A percentile compares a stretch with the other conserved stretches of the same genome.
These are phyloP conservation scores for Patiria miniata DNA, from an alignment of 35 echinoderm and acorn worm species.

Conservation along the genomic window DNA sequence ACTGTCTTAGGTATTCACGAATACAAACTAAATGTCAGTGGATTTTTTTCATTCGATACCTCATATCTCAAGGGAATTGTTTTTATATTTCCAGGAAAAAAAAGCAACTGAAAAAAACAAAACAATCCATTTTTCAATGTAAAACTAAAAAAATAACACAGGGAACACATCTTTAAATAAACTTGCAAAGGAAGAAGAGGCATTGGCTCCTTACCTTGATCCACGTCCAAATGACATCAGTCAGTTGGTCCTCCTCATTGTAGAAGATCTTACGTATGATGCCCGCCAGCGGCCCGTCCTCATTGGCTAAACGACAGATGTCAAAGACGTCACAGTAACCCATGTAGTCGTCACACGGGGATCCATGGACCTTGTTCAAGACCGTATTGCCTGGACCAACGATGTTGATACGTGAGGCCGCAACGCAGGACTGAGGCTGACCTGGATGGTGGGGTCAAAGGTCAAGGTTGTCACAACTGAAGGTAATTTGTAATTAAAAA, in stretches of 20 bases:
- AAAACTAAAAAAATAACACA: too few relatives aligned
- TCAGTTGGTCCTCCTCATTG: slow-evolving; percentile 62
- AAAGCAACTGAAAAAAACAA: too few relatives aligned
- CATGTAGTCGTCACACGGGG: slow-evolving; percentile 80
- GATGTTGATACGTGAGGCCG: slow-evolving; percentile 40
- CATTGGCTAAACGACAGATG: slow-evolving; percentile 62
- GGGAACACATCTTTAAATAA: too few relatives aligned
- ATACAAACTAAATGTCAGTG: too few relatives aligned
- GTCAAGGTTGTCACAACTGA: not conserved
- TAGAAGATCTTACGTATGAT: slow-evolving; percentile 83
- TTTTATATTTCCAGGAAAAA: too few relatives aligned
- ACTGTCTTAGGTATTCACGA: too few relatives aligned
- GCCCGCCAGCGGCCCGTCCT: slow-evolving; percentile 75
- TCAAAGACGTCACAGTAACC: slow-evolving; percentile 89
- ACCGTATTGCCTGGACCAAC: not conserved
- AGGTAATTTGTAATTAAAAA: too few relatives aligned
- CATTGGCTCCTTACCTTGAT: slow-evolving; percentile 55
- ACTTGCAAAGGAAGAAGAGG: too few relatives aligned
- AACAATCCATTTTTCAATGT: too few relatives aligned
- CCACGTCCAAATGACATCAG: slow-evolving; percentile 66
- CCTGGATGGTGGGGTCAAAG: not conserved
- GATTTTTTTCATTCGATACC: too few relatives aligned
- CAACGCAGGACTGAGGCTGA: slow-evolving; percentile 7
- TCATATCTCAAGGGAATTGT: too few relatives aligned
- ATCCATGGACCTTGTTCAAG: slow-evolving; percentile 40